phyloP scores from a whole-genome alignment of 2,113 vertebrate genomes.

The human region GRCh38 chr7:100602501-100603000 shows the following conservation, averaged over 20 bases:
- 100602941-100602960: not conserved
- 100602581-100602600: not conserved
- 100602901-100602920: not conserved
- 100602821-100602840: conserved; percentile 11
- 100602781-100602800: not conserved
- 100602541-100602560: conserved; percentile 76
- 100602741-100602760: not conserved
- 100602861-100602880: conserved; percentile 14
- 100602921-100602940: not conserved
- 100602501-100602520: conserved; percentile 65
- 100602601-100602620: not conserved
- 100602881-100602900: not conserved
- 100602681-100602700: not conserved
- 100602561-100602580: conserved; percentile 20
- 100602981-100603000: not conserved
- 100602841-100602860: conserved; percentile 59
- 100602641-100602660: not conserved
- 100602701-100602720: not conserved
- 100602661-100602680: not conserved
- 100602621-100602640: not conserved
- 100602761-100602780: not conserved
- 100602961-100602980: not conserved
- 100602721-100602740: not conserved
- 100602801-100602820: not conserved
- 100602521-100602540: conserved; percentile 65